Base-by-base conservation (phyloP, 37 sponge, comb jelly and placozoan species). In the Ephydatia muelleri region DNA sequence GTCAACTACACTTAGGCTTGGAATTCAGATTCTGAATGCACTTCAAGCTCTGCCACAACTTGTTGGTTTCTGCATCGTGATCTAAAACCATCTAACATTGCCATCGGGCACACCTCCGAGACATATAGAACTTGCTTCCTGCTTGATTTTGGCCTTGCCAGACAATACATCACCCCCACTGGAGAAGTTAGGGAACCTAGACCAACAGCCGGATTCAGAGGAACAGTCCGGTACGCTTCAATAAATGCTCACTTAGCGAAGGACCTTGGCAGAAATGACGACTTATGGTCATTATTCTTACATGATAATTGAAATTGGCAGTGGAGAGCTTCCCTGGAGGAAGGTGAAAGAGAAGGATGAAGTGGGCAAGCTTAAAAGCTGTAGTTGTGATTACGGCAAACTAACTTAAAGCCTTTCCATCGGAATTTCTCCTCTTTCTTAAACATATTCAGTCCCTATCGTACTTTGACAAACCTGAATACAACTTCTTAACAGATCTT, bases 41-140 rank as follows among this genome's bases (percentile, higher is more conserved):
- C 79, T 98, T n/a, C 91, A 85, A 30, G 85, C 93, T 21, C 86
- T 98, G 31, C 67, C 16, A 23, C 21, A 21, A 21, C 21, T 65
- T 91, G 94, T 75, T 97, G 99, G 3, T 98, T 96, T 74, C 88
- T 98, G 0, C 99, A 98, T 66, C 91, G 99, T 29, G 99, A 98
- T 84, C 84, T 98, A 22, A 98, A 98, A 70, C 99, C 99, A 35
- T 96, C 97, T 38, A 98, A 98, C 77, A 95, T 98, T 86, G 97
- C 97, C 14, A 94, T 98, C 72, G 99, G 99, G 0, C 65, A 75
- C 13, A 68, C 79, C 8, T 75, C 88, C 34, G 80, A 65, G 67
- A 88, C 77, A 13, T 74, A 67, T 26, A 76, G 89, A 14, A 86
- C 70, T 26, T 92, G 92, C 66, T 94, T 89, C 78, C 88, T 96